A percentile compares a stretch with the other conserved stretches of the same genome.
These are phyloP conservation scores for Sinopyrophorus schimmeli DNA, from an alignment of 2,888 invertebrate genomes.

Conservation along the genomic window DNA sequence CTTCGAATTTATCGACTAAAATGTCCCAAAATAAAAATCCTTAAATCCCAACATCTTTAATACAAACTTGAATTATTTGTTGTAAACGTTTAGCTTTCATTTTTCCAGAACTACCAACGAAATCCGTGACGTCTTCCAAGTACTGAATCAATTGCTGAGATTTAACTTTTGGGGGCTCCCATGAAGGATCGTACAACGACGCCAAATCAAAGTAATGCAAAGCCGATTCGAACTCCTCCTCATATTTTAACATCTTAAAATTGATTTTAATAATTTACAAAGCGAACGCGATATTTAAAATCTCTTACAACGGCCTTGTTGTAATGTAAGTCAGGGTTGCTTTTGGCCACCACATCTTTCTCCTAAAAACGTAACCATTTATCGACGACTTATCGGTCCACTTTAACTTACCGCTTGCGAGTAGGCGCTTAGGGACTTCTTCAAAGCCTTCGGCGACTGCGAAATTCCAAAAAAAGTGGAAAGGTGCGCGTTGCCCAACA, in stretches of 20 bases:
- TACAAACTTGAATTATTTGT: conserved; percentile 66
- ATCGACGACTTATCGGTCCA: not conserved
- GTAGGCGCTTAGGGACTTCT: conserved; percentile 78
- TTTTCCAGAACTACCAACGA: conserved; percentile 70
- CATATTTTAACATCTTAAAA: conserved; percentile 75
- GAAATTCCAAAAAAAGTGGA: conserved; percentile 76
- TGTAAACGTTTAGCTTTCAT: conserved; percentile 72
- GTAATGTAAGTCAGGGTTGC: conserved; percentile 79
- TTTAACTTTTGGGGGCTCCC: conserved; percentile 69
- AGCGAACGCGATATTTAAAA: not conserved
- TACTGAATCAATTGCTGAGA: conserved; percentile 66
- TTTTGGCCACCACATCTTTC: conserved; percentile 69
- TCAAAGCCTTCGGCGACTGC: conserved; percentile 72
- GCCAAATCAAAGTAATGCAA: conserved; percentile 71
- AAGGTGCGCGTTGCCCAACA: conserved; percentile 83
- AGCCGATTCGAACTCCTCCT: conserved; percentile 74
- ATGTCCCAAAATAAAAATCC: no score
- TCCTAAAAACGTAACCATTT: conserved; percentile 58
- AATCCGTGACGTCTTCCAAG: conserved; percentile 65
- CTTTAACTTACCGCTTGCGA: conserved; percentile 69
- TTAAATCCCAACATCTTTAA: not conserved
- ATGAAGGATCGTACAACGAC: conserved; percentile 72
- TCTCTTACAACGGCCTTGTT: conserved; percentile 80
- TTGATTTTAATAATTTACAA: conserved; percentile 9
- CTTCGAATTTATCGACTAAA: conserved; percentile 66